Evolutionary conservation across 1,140 invertebrate species (phyloP), one percentile per base, ranked within the genome.

Genomic region (Plectrocnemia conspersa): DNA sequence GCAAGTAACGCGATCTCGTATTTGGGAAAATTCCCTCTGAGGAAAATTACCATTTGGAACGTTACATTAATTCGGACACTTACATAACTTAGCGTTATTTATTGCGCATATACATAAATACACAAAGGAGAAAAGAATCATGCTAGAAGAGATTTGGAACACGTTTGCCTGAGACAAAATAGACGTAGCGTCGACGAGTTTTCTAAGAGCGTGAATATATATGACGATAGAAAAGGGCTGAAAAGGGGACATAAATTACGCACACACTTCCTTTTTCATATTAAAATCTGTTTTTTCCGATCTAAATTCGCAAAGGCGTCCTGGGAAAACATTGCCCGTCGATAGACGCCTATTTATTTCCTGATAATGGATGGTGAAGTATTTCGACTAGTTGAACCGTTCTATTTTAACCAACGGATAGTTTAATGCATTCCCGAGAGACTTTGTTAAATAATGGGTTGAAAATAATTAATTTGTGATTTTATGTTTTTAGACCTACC

Each of bases 401-500:
- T 9, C 27, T 7, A 13, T 29, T 29, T 29, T 29, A 29, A 29
- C 27, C 7, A 9, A 13, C 7, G 7, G 27, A 13, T 29, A 7
- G 27, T 29, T 13, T 29, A 9, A 29, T 29, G 27, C 27, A 29
- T 29, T 29, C 27, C 27, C 13, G n/a, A 29, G 7, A 9, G 27
- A 9, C 13, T 29, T 29, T 29, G 27, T 9, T 29, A 13, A 29
- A 29, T 29, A 29, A 29, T 29, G 27, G 27, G 7, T 29, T 9
- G 27, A 29, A 29, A 40, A n/a, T 15, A 40, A 6, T 40, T 40
- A 11, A n/a, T 5, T 47, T 47, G 25, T 9, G n/a, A 25, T 47
- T 13, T 24, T 50, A 41, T 21, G 6, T 56, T 58, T 15, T 9
- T 77, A 89, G 85, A 81, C 65, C 70, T 85, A 53, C 84, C 85